Base-by-base conservation (phyloP, 2,888 invertebrate species). In the Sphaeridia pumilis region DNA sequence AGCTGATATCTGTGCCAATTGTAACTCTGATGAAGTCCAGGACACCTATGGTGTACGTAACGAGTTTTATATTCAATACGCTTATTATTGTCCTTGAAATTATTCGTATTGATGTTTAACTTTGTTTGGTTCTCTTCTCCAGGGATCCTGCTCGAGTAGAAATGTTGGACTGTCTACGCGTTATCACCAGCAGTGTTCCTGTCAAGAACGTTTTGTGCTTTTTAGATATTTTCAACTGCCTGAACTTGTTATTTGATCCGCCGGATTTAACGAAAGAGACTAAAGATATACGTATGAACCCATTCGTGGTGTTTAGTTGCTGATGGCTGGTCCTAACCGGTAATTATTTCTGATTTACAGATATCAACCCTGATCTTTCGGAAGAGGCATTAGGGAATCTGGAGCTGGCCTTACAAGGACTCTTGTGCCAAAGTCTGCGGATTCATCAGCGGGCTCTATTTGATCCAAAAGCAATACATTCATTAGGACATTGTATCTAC, bases 401-500 rank as follows among this genome's bases (percentile, higher is more conserved):
- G 5, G 38, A 17, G 17, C 17, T 17, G 20, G 17, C 12, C 20
- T 20, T 38, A 5, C 7, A 20, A 38, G 38, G 38, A 14, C 5
- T 38, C 17, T 17, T 38, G 5, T 17, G 12, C 5, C 38, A 38
- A 38, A 58, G 54, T 38, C 35, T 61, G 3, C 1, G 42, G 4
- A 31, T 34, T 36, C 57, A 58, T 44, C 27, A 48, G 12, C 43
- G 55, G 2, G 22, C 22, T 7, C 26, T 62, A 2, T 60, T 49
- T 22, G 24, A 36, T n/a, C 54, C 55, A 20, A 53, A 45, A 4
- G 49, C 47, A 26, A 46, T 59, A 1, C 50, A 51, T 46, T 34
- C 56, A 21, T 48, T 61, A 25, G 61, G 58, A 17, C 57, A 57
- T 49, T 56, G 57, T 36, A 54, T 61, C 7, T 57, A 52, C 36